These are phyloP conservation scores for Lepus oiostolus DNA, from an alignment of 2,797 vertebrate species.

Conservation along the genomic window DNA sequence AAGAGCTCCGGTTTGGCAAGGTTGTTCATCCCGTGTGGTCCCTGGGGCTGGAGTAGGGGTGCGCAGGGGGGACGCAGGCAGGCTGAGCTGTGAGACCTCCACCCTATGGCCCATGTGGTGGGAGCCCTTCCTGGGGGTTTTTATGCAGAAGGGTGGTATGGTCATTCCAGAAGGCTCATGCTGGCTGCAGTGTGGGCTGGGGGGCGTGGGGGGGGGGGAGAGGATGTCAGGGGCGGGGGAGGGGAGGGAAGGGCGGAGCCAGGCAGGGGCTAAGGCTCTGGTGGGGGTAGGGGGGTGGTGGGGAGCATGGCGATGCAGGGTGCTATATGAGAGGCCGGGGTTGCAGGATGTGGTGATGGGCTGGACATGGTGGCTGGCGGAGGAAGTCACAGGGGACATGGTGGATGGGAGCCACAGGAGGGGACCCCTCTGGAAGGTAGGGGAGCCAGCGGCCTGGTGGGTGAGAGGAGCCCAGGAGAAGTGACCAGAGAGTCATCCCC, in stretches of 20 bases:
- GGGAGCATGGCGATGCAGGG: neutral
- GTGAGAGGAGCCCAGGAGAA: neutral
- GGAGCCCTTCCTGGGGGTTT: neutral
- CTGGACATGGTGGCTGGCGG: neutral
- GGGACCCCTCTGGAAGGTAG: neutral
- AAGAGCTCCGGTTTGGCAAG: neutral
- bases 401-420: neutral
- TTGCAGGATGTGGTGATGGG: neutral
- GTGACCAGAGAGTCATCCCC: neutral
- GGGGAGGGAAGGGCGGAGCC: neutral
- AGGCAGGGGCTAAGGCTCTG: neutral
- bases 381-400: neutral
- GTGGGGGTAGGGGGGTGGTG: neutral
- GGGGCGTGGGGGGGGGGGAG: neutral
- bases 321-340: neutral
- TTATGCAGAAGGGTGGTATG: neutral
- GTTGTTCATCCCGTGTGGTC: neutral
- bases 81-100: neutral
- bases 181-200: neutral
- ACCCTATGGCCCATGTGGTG: neutral
- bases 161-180: neutral
- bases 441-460: neutral
- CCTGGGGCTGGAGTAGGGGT: neutral
- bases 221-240: neutral
- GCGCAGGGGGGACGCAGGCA: neutral